Evolutionary conservation across 2,797 vertebrate species (phyloP).

Genomic region (Odontamblyopus lacepedii): DNA sequence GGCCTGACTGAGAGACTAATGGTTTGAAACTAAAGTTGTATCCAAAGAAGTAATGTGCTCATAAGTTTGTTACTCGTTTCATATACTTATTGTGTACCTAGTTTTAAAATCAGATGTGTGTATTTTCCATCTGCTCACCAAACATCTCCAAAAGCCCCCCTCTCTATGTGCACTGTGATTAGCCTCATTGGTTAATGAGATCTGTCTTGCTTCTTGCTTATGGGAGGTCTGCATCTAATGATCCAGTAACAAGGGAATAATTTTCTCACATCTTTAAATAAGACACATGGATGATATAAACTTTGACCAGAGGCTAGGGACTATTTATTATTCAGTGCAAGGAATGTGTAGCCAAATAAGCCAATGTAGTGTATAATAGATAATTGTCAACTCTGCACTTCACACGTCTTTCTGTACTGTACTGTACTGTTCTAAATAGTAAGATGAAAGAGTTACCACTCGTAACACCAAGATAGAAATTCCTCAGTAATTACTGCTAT

Average conservation of each 20-base stretch:
- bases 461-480: too few species aligned
- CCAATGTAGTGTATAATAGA: neutral
- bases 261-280: conserved; percentile 19
- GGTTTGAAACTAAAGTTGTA: conserved; percentile 2
- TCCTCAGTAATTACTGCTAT: too few species aligned
- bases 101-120: neutral
- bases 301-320: neutral
- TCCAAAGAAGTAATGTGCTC: conserved; percentile 2
- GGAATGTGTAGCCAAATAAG: neutral
- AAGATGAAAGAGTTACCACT: too few species aligned
- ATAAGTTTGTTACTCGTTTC: neutral
- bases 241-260: conserved; percentile 14
- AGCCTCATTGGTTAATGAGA: conserved; percentile 4
- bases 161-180: conserved; percentile 1
- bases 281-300: conserved; percentile 4
- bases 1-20: neutral
- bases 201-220: conserved; percentile 1
- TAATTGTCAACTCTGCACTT: neutral
- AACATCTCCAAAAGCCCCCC: conserved; percentile 1
- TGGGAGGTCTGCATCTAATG: conserved; percentile 13
- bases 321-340: neutral
- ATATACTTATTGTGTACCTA: neutral
- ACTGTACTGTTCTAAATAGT: neutral
- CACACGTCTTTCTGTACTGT: neutral
- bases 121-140: neutral